phyloP scores from a whole-genome alignment of 2,888 invertebrate genomes.

The Diachrysia chrysitis region DNA sequence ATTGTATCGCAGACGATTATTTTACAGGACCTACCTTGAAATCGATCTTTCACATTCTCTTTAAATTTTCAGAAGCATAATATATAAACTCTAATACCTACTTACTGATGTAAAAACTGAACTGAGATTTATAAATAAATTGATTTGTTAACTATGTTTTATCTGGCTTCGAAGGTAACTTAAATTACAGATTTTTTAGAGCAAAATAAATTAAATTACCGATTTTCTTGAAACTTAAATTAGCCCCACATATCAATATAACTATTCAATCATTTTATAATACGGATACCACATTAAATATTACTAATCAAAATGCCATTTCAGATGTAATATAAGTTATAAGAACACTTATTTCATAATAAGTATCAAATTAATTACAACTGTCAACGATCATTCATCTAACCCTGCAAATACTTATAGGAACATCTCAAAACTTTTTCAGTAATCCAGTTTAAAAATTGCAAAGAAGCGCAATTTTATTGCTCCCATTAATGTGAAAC shows the following conservation, averaged over 20 bases:
- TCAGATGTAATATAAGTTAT: not conserved
- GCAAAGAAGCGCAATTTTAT: slow-evolving; percentile 26
- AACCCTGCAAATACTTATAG: slow-evolving; percentile 37
- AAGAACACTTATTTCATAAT: slow-evolving; percentile 9
- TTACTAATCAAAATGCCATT: not conserved
- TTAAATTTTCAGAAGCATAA: not conserved
- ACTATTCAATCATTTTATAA: not conserved
- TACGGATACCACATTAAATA: not conserved
- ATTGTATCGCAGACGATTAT: not conserved
- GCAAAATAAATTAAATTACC: not conserved
- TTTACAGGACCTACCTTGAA: not conserved
- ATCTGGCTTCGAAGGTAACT: not conserved
- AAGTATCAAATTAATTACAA: slow-evolving; percentile 11
- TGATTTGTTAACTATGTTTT: not conserved
- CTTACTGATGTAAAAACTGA: not conserved
- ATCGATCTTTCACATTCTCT: not conserved
- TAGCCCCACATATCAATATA: not conserved
- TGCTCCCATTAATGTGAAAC: slow-evolving; percentile 48
- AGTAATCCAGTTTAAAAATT: slow-evolving; percentile 9
- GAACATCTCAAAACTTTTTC: slow-evolving; percentile 5
- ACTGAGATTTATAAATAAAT: not conserved
- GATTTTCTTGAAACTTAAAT: not conserved
- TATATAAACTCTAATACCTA: not conserved
- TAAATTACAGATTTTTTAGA: not conserved
- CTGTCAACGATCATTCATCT: slow-evolving; percentile 15